These are phyloP conservation scores for Creontiades dilutus DNA, from an alignment of 2,888 invertebrate genomes.

Conservation along the genomic window DNA sequence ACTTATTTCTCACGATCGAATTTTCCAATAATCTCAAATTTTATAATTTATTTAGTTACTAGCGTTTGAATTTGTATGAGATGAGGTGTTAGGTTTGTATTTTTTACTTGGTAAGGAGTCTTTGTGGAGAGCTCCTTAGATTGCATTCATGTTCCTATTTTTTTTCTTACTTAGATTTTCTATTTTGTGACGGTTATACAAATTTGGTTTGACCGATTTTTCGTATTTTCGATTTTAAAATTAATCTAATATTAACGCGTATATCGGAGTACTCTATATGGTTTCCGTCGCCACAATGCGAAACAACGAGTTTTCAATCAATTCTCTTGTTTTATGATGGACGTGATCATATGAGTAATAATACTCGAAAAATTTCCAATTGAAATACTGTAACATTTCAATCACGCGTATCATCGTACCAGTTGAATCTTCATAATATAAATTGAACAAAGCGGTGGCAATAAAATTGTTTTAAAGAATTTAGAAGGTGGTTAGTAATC, in stretches of 20 bases:
- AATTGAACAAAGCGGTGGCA: conserved; percentile 43
- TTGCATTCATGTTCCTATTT: conserved; percentile 11
- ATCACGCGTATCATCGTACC: background rate
- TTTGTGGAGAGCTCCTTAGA: background rate
- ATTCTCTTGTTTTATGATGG: too few species aligned
- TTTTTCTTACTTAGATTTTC: background rate
- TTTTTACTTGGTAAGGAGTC: too few species aligned
- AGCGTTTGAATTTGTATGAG: too few species aligned
- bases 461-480: background rate
- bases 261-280: too few species aligned
- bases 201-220: background rate
- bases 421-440: background rate
- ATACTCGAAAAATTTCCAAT: background rate
- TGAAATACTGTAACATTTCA: background rate
- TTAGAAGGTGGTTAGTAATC: conserved; percentile 7
- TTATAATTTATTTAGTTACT: too few species aligned
- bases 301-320: too few species aligned
- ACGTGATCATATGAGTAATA: too few species aligned
- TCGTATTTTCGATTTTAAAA: background rate
- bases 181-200: background rate
- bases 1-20: too few species aligned
- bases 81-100: too few species aligned
- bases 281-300: too few species aligned
- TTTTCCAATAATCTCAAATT: too few species aligned
- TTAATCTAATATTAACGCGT: too few species aligned